Conservation (phyloP, 2,113 vertebrate species). For the Lynx canadensis region DNA sequence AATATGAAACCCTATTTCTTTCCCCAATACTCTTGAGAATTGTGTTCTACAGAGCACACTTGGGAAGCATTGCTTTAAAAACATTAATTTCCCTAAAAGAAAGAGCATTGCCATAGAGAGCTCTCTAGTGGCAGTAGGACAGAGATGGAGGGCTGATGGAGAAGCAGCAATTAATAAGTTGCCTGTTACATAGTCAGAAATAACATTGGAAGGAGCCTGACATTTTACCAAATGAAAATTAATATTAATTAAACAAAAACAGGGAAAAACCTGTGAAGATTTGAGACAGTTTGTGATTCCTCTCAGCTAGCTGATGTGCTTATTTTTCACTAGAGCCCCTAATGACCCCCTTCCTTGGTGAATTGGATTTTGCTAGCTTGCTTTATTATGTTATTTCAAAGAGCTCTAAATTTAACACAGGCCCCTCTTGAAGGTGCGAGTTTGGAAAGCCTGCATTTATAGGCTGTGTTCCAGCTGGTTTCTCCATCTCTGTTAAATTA, state of each 20-base stretch:
- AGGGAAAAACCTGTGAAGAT: background rate
- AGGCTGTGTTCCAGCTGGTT: background rate
- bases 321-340: conserved; percentile 42
- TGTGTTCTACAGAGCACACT: background rate
- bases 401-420: conserved; percentile 25
- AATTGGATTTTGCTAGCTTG: conserved; percentile 4
- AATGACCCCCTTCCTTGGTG: conserved; percentile 10
- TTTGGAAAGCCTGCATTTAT: background rate
- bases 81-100: background rate
- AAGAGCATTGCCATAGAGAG: background rate
- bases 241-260: conserved; percentile 1
- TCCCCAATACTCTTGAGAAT: background rate
- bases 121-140: background rate
- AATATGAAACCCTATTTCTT: background rate
- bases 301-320: background rate
- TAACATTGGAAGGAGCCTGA: background rate
- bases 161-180: background rate
- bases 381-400: conserved; percentile 42
- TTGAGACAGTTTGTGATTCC: background rate
- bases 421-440: background rate
- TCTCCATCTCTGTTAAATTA: background rate
- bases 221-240: conserved; percentile 35
- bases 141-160: background rate
- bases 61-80: background rate
- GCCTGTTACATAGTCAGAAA: background rate